phyloP scores from a whole-genome alignment of 1,140 invertebrate genomes.

The Eumeta japonica region DNA sequence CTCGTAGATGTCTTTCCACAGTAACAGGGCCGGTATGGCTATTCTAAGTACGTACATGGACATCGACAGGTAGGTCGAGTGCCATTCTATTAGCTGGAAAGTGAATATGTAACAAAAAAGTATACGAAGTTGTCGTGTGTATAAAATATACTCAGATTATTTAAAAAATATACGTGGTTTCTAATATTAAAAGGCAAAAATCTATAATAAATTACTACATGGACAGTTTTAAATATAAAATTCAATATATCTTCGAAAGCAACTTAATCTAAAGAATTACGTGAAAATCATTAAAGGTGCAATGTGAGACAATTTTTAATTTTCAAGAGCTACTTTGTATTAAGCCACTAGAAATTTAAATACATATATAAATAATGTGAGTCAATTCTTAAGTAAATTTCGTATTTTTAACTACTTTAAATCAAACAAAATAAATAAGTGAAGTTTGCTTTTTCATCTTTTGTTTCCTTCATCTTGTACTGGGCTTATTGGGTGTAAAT shows the following conservation, averaged over 20 bases:
- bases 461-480: no score
- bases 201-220: neutral
- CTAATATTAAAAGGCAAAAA: slow-evolving; percentile 1
- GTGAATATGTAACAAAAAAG: neutral
- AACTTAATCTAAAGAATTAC: no score
- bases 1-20: slow-evolving; percentile 37
- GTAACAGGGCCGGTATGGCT: slow-evolving; percentile 24
- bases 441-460: no score
- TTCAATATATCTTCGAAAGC: neutral
- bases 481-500: no score
- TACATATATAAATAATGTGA: no score
- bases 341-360: no score
- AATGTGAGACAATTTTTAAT: no score
- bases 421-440: no score
- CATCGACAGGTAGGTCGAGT: slow-evolving; percentile 37
- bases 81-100: slow-evolving; percentile 37
- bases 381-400: no score
- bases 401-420: slow-evolving; percentile 8
- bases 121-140: neutral
- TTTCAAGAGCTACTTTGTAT: no score
- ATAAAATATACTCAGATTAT: neutral
- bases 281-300: no score
- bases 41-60: slow-evolving; percentile 42
- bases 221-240: no score
- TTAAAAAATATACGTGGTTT: neutral